Conservation (phyloP, 2,888 invertebrate species). For the Drymonia ruficornis region DNA sequence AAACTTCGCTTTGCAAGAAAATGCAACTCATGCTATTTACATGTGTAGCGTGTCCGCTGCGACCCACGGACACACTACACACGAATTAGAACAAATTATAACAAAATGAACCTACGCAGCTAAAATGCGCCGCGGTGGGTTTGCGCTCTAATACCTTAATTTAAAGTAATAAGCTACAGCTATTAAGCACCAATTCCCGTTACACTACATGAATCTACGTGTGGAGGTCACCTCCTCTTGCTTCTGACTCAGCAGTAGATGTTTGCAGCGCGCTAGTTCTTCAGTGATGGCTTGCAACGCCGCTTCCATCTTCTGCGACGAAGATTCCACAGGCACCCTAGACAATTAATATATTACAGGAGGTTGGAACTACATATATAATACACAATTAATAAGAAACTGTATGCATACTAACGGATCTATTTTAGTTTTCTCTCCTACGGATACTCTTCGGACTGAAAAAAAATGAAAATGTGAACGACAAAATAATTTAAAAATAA, state of each 20-base stretch:
- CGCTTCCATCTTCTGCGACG: slow-evolving; percentile 51
- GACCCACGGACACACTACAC: no score
- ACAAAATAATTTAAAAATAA: no score
- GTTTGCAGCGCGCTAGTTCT: slow-evolving; percentile 60
- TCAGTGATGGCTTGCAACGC: slow-evolving; percentile 54
- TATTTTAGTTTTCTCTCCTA: slow-evolving; percentile 22
- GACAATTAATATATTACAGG: not conserved
- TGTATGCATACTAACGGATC: slow-evolving; percentile 1
- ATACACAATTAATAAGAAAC: not conserved
- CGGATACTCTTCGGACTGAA: slow-evolving; percentile 30
- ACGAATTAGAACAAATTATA: no score
- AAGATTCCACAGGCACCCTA: slow-evolving; percentile 5
- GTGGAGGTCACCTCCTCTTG: slow-evolving; percentile 32
- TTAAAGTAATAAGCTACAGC: no score
- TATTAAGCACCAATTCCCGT: not conserved
- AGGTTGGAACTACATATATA: no score
- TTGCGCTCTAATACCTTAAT: no score
- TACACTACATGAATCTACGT: not conserved
- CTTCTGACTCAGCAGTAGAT: slow-evolving; percentile 43
- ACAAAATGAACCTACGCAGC: no score
- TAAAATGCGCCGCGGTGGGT: no score
- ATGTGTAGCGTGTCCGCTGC: no score
- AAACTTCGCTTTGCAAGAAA: no score
- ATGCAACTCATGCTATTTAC: no score
- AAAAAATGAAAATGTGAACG: slow-evolving; percentile 6